Evolutionary conservation across 2,797 vertebrate genomes (phyloP).

Genomic region (Leptodactylus fallax): DNA sequence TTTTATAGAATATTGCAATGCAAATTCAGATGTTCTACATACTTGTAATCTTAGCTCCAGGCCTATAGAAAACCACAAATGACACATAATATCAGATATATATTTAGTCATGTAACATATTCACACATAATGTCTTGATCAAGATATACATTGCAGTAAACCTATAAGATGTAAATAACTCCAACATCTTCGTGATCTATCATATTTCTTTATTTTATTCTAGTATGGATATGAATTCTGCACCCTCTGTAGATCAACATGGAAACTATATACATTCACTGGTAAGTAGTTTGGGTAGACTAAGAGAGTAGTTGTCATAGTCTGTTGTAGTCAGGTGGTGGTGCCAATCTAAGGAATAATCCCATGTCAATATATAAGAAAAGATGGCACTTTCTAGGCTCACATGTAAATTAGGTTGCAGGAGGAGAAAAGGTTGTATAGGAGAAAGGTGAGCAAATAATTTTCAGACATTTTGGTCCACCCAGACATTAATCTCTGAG

Average conservation of each 20-base stretch:
- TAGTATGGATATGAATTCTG: constrained; percentile 84
- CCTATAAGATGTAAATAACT: neutral
- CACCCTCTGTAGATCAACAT: constrained; percentile 76
- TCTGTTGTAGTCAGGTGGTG: too few species aligned
- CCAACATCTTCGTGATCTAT: neutral
- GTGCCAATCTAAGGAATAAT: too few species aligned
- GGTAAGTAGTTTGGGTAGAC: constrained; percentile 88
- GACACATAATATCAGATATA: neutral
- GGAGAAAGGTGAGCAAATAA: too few species aligned
- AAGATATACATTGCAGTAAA: neutral
- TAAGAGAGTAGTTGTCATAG: too few species aligned
- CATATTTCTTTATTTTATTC: constrained; percentile 8
- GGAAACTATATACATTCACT: constrained; percentile 72
- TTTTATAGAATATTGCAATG: neutral
- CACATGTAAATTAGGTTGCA: too few species aligned
- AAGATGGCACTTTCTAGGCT: too few species aligned
- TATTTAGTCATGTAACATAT: neutral
- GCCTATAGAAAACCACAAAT: neutral
- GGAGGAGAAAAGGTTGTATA: too few species aligned
- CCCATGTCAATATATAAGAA: too few species aligned
- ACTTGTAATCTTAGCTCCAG: too few species aligned
- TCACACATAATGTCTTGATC: neutral
- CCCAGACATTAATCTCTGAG: too few species aligned
- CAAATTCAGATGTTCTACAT: neutral
- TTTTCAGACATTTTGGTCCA: too few species aligned